Evolutionary conservation across 2,888 invertebrate species (phyloP), one percentile per base, ranked within the genome.

Genomic region (Melanchra persicariae): DNA sequence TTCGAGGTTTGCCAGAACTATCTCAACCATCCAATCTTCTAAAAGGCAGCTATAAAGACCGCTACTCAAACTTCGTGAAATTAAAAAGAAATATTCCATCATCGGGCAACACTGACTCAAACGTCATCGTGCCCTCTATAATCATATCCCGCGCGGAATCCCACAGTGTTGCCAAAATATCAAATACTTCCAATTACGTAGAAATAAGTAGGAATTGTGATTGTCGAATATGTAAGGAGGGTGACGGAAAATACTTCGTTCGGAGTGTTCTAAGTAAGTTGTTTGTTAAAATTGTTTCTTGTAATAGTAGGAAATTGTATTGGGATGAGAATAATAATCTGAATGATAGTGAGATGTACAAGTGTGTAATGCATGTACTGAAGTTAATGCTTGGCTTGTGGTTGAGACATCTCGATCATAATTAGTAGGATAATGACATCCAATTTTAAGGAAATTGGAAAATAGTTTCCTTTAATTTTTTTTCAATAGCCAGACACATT

Each of bases 401-500:
- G 96, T 90, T 96, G 81, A 91, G 96, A 84, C 95, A 95, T 91
- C 90, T 92, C 77, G 95, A 95, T 90, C 95, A 95, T 85, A 94
- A 91, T 86, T 88, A 85, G 49, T 71, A 63, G 69, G 54, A 51
- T 77, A 64, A 74, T 77, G 40, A 63, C 81, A 82, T 85, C 74
- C 80, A 79, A 64, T 71, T 70, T 70, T 49, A 22, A 52, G 5
- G 24, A 26, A 17, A 40, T 10, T 0, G 17, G 2, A 9, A 40
- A 65, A 9, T 47, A n/a, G 10, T 73, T 47, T 61, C n/a, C 45
- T 24, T 67, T 24, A 15, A 34, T 19, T 0, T 34, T 6, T 40
- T 40, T 40, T 40, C 40, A 40, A 40, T 15, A 3, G 40, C 17
- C 15, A 15, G 15, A 15, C 40, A 40, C 0, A 10, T 40, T 40